Percentiles rank a stretch among this genome's conserved stretches.
Evolutionary conservation across 2,113 vertebrate species (phyloP).

Genomic region (Myiozetetes cayanensis): DNA sequence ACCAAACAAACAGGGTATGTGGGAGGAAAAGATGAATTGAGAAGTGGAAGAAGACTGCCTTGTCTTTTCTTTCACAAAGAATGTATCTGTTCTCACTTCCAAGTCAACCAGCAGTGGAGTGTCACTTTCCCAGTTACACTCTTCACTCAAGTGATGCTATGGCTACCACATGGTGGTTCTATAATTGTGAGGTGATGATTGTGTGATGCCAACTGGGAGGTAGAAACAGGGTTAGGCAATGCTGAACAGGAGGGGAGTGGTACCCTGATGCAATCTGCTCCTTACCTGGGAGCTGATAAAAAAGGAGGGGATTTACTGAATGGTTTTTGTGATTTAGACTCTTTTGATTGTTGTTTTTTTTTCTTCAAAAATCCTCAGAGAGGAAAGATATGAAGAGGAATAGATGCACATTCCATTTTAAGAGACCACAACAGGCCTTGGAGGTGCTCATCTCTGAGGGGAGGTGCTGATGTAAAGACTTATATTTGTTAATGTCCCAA

Average conservation of each 20-base stretch:
- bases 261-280: not conserved
- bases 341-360: not conserved
- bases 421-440: not conserved
- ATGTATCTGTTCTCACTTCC: not conserved
- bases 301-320: not conserved
- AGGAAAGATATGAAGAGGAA: not conserved
- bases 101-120: not conserved
- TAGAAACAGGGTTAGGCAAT: not conserved
- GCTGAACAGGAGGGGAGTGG: not conserved
- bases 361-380: not conserved
- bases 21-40: not conserved
- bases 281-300: not conserved
- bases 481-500: not conserved
- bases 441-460: not conserved
- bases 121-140: not conserved
- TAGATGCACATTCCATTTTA: not conserved
- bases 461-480: not conserved
- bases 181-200: constrained; percentile 12
- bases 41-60: not conserved
- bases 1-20: not conserved
- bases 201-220: not conserved
- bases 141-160: not conserved
- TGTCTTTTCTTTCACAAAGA: not conserved
- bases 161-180: constrained; percentile 6
- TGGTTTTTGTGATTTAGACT: not conserved